Conservation (phyloP, 2,888 invertebrate genomes). For the Melanargia galathea region DNA sequence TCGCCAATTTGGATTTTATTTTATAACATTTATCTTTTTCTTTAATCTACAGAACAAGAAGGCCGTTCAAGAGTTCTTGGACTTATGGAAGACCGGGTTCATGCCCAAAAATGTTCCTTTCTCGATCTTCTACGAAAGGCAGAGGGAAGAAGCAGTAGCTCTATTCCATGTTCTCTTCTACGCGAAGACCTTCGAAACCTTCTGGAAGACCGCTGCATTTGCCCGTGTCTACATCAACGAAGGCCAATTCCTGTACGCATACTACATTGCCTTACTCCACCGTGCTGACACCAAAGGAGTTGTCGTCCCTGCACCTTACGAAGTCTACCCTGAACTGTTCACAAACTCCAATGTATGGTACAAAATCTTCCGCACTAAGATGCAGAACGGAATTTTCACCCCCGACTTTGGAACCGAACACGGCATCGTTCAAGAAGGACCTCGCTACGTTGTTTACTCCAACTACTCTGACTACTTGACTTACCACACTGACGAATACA, state of each 20-base stretch:
- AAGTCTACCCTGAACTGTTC: constrained; percentile 85
- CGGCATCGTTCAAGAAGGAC: constrained; percentile 66
- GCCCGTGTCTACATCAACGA: constrained; percentile 83
- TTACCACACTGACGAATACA: constrained; percentile 81
- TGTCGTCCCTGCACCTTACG: constrained; percentile 85
- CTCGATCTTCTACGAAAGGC: constrained; percentile 72
- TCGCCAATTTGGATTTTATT: not conserved
- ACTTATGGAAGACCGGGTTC: constrained; percentile 67
- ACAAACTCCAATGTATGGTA: constrained; percentile 81
- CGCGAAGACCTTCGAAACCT: constrained; percentile 83
- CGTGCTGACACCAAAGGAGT: constrained; percentile 81
- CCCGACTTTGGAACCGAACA: constrained; percentile 58
- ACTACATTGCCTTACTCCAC: constrained; percentile 82
- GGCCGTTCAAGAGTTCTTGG: constrained; percentile 69
- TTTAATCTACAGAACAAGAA: constrained; percentile 59
- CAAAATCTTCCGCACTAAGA: constrained; percentile 68
- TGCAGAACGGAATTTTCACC: constrained; percentile 57
- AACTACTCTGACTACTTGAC: constrained; percentile 81
- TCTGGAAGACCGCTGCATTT: constrained; percentile 82
- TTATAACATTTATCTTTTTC: not conserved
- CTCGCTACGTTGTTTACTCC: constrained; percentile 76
- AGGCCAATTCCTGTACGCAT: constrained; percentile 83
- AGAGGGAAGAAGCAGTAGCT: constrained; percentile 74
- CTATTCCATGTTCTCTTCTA: constrained; percentile 82
- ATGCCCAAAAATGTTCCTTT: constrained; percentile 75